These are phyloP conservation scores for Sphecodes monilicornis DNA, from an alignment of 2,888 invertebrate species.

Conservation along the genomic window DNA sequence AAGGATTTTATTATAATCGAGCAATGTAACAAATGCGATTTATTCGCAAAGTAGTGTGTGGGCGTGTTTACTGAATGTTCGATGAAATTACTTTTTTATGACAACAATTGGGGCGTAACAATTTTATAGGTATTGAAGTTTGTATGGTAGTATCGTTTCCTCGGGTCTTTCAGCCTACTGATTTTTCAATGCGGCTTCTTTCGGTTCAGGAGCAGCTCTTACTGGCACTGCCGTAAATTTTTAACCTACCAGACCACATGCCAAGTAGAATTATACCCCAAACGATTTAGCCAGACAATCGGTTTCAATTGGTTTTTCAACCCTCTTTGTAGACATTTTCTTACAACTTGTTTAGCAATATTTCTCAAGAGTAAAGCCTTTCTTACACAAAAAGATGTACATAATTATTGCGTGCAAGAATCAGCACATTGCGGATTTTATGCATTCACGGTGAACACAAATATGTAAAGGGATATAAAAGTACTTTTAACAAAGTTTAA, in stretches of 20 bases:
- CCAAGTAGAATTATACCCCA: neutral
- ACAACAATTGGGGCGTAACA: conserved; percentile 1
- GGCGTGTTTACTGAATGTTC: neutral
- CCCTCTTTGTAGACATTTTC: neutral
- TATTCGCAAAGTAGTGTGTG: neutral
- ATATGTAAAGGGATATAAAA: neutral
- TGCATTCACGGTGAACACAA: neutral
- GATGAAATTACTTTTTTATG: neutral
- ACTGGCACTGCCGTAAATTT: neutral
- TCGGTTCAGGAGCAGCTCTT: neutral
- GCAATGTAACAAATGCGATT: neutral
- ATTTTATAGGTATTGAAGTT: conserved; percentile 4
- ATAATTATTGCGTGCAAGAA: too few relatives aligned
- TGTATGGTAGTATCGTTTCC: neutral
- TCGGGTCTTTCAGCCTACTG: neutral
- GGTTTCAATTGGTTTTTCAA: neutral
- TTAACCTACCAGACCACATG: neutral
- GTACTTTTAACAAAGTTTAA: neutral
- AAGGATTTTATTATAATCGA: neutral
- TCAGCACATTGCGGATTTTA: neutral
- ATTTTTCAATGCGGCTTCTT: neutral
- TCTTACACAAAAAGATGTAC: too few relatives aligned
- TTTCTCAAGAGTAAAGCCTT: too few relatives aligned
- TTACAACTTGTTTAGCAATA: neutral
- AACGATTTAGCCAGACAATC: conserved; percentile 4